Evolutionary conservation across 2,113 vertebrate genomes (phyloP).

Genomic region (Excalfactoria chinensis): DNA sequence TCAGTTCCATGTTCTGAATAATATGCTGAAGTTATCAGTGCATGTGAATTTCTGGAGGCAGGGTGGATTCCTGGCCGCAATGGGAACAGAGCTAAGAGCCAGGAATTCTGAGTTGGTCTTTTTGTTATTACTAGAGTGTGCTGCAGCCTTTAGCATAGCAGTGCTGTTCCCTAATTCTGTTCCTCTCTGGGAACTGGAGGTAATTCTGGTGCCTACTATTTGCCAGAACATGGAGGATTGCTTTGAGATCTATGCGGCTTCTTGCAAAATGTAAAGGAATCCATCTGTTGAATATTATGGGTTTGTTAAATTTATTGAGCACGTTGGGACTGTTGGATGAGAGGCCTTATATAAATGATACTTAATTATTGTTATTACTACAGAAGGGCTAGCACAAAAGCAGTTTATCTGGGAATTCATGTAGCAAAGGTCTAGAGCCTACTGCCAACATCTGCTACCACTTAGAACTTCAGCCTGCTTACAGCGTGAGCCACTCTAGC

Average conservation of each 20-base stretch:
- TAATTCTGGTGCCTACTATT: neutral
- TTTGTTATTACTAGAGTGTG: neutral
- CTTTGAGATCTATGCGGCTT: neutral
- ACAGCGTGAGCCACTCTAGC: neutral
- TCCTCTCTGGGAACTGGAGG: neutral
- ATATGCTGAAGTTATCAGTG: neutral
- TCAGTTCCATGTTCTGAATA: neutral
- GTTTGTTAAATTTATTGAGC: slow-evolving; percentile 26
- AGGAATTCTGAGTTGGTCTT: neutral
- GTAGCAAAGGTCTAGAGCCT: neutral
- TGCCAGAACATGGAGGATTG: neutral
- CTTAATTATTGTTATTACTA: slow-evolving; percentile 56
- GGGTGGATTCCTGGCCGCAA: neutral
- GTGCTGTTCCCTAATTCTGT: neutral
- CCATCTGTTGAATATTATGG: slow-evolving; percentile 35
- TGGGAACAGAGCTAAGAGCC: neutral
- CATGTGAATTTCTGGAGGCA: neutral
- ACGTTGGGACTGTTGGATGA: slow-evolving; percentile 2
- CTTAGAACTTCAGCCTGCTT: slow-evolving; percentile 4
- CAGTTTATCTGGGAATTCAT: slow-evolving; percentile 50
- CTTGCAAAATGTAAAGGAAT: neutral
- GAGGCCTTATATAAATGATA: slow-evolving; percentile 24
- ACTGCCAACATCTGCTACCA: slow-evolving; percentile 52
- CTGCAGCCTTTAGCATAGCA: neutral
- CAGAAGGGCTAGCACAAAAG: slow-evolving; percentile 19